A percentile compares a stretch with the other conserved stretches of the same genome.
phyloP scores from a whole-genome alignment of 35 echinoderm and acorn worm genomes.

The Patiria miniata region DNA sequence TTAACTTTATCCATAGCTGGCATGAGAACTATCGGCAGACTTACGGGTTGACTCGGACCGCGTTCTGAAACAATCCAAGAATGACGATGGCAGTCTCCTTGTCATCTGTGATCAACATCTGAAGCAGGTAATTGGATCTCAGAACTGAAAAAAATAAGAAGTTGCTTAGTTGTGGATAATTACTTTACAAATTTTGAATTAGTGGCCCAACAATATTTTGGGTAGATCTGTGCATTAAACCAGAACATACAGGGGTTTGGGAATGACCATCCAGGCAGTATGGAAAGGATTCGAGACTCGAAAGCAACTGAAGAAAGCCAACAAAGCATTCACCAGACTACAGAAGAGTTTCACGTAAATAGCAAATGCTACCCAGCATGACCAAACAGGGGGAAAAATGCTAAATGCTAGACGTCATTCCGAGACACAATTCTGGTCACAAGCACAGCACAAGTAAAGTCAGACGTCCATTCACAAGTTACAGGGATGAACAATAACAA shows the following conservation, averaged over 20 bases:
- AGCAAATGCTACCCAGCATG: too few relatives aligned
- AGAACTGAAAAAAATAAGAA: slow-evolving; percentile 61
- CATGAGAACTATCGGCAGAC: not conserved
- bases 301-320: slow-evolving; percentile 83
- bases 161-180: not conserved
- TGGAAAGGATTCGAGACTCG: slow-evolving; percentile 77
- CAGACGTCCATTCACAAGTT: too few relatives aligned
- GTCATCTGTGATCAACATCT: slow-evolving; percentile 98
- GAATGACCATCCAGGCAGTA: slow-evolving; percentile 91
- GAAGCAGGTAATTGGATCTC: slow-evolving; percentile 91
- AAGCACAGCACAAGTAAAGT: too few relatives aligned
- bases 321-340: slow-evolving; percentile 73
- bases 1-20: too few relatives aligned
- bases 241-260: too few relatives aligned
- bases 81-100: slow-evolving; percentile 85
- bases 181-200: too few relatives aligned
- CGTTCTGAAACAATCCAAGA: slow-evolving; percentile 75
- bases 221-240: too few relatives aligned
- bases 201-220: too few relatives aligned
- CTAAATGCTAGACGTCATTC: too few relatives aligned
- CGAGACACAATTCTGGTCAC: too few relatives aligned
- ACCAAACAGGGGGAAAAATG: too few relatives aligned
- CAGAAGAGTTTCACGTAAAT: slow-evolving; percentile 92
- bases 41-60: slow-evolving; percentile 92
- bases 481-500: too few relatives aligned